Evolutionary conservation across 2,888 invertebrate genomes (phyloP).

Genomic region (Coelinius sp.): DNA sequence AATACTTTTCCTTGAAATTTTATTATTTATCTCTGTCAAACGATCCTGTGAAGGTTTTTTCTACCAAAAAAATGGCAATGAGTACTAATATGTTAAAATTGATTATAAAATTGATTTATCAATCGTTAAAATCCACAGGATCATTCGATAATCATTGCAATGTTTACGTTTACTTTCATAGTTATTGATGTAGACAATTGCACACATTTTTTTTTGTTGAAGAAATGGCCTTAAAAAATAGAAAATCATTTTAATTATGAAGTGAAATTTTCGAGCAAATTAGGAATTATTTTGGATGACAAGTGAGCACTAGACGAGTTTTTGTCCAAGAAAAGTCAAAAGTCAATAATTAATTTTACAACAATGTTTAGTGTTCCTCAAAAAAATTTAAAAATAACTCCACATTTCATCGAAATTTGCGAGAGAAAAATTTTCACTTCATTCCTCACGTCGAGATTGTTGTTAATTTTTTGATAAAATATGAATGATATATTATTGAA

Average conservation of each 20-base stretch:
- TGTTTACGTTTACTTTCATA: background rate
- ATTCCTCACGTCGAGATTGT: background rate
- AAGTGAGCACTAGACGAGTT: no score
- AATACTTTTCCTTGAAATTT: background rate
- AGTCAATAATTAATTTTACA: no score
- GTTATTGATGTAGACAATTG: conserved; percentile 7
- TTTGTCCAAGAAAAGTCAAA: no score
- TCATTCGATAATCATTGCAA: background rate
- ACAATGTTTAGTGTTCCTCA: no score
- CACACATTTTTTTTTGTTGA: background rate
- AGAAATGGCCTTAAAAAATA: background rate
- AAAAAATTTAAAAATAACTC: no score
- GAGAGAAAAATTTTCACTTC: background rate
- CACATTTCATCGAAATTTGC: background rate
- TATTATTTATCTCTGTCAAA: background rate
- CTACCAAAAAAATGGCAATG: background rate
- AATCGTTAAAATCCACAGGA: background rate
- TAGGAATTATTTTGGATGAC: no score
- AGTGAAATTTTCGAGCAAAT: no score
- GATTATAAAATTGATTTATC: background rate
- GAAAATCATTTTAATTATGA: no score
- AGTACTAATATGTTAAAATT: conserved; percentile 9
- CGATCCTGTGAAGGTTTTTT: background rate
- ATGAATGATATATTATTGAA: conserved; percentile 11
- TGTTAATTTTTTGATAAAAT: conserved; percentile 16